Base-by-base conservation (phyloP, 2,113 vertebrate genomes). In the Tauraco erythrolophus region DNA sequence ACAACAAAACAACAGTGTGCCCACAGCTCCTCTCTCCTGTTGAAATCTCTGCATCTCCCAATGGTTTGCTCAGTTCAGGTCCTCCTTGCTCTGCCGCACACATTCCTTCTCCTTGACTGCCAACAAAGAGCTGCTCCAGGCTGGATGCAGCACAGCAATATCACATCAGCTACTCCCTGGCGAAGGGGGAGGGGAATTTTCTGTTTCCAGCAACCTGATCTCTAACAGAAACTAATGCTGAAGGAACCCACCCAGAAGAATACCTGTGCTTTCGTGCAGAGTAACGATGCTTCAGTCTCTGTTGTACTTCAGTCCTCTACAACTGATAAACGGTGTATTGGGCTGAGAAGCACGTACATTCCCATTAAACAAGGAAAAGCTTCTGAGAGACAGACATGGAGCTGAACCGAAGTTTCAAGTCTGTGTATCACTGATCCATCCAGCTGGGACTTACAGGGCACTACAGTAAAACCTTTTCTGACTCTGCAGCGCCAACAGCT, bases 11-110 rank as follows among this genome's bases (percentile, higher is more conserved):
- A 81, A 8, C 45, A 60, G 9, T 0, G 0, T 9, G 11, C 25
- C 27, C 60, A 56, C 33, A n/a, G 3, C 4, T 11, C 33, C 21
- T 45, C 28, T 50, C 28, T 25, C 61, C 0, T 0, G 2, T 4
- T 48, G 19, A 56, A 82, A 53, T 13, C 19, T 13, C 61, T 66
- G n/a, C 45, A 35, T 24, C 33, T 45, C 64, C 41, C 37, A 35
- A 6, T 0, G 0, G 15, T 45, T 69, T 39, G 43, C 62, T 68
- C 61, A 13, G 46, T n/a, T n/a, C 35, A 8, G 31, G 10, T 30
- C 30, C 35, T 60, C 53, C 33, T 57, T 70, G 33, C 74, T 24
- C 70, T 35, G 48, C 21, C 54, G 35, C 35, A 39, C 48, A 8
- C 11, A 2, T 16, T 64, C 25, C 35, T 41, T 57, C 65, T 54